phyloP scores from a whole-genome alignment of 1,140 invertebrate species.

The Drosophila micromelanica region DNA sequence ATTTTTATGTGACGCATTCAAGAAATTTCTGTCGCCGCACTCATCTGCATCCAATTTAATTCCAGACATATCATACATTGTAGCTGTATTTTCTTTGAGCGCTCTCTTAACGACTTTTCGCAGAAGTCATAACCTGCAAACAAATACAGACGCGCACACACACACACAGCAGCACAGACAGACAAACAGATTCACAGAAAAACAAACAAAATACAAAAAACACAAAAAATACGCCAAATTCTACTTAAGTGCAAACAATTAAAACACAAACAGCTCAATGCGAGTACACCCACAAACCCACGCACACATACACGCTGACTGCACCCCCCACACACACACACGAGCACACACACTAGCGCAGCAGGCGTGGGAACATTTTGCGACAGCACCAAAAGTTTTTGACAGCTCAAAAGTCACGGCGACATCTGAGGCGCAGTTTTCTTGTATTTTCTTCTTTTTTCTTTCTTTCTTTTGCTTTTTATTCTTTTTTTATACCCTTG shows the following conservation, averaged over 20 bases:
- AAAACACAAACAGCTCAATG: slow-evolving; percentile 81
- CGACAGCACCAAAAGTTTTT: slow-evolving; percentile 62
- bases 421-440: slow-evolving; percentile 69
- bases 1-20: not conserved
- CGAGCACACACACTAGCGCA: slow-evolving; percentile 17
- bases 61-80: slow-evolving; percentile 54
- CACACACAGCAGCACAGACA: slow-evolving; percentile 12
- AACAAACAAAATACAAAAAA: slow-evolving; percentile 26
- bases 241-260: slow-evolving; percentile 79
- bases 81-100: slow-evolving; percentile 69
- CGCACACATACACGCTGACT: slow-evolving; percentile 22
- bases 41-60: slow-evolving; percentile 1
- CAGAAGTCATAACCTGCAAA: slow-evolving; percentile 73
- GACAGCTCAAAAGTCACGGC: slow-evolving; percentile 70
- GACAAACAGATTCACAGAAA: slow-evolving; percentile 26
- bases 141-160: slow-evolving; percentile 39
- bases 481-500: slow-evolving; percentile 21
- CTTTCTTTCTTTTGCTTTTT: not conserved
- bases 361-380: slow-evolving; percentile 56
- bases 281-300: slow-evolving; percentile 28
- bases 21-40: not conserved
- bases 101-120: slow-evolving; percentile 69
- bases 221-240: slow-evolving; percentile 47
- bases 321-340: slow-evolving; percentile 9
- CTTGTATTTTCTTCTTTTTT: slow-evolving; percentile 3